phyloP scores from a whole-genome alignment of 1,140 invertebrate species.

The Pogonus chalceus region DNA sequence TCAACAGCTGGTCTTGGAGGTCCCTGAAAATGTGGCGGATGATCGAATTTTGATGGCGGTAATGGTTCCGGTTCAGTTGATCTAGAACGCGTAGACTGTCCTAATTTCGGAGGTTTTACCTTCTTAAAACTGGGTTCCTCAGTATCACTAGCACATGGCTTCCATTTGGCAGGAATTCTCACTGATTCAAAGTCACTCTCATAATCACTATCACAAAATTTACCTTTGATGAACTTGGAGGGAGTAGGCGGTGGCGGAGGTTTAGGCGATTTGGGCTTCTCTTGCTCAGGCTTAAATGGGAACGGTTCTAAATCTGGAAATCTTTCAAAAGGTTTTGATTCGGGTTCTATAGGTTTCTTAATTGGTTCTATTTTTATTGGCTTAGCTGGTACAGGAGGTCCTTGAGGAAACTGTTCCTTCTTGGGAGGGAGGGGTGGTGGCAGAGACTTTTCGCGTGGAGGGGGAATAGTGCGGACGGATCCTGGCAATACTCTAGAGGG shows the following conservation, averaged over 20 bases:
- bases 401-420: slow-evolving; percentile 33
- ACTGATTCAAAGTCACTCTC: slow-evolving; percentile 55
- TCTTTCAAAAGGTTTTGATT: slow-evolving; percentile 31
- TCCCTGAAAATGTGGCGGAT: slow-evolving; percentile 38
- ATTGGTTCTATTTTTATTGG: slow-evolving; percentile 25
- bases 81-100: slow-evolving; percentile 35
- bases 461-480: slow-evolving; percentile 40
- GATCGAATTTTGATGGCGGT: slow-evolving; percentile 49
- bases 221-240: slow-evolving; percentile 50
- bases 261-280: slow-evolving; percentile 31
- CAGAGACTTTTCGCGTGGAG: slow-evolving; percentile 27
- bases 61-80: slow-evolving; percentile 45
- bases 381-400: slow-evolving; percentile 36
- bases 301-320: slow-evolving; percentile 44
- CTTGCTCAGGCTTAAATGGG: slow-evolving; percentile 38
- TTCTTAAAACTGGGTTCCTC: slow-evolving; percentile 48
- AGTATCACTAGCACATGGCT: slow-evolving; percentile 53
- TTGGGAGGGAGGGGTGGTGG: slow-evolving; percentile 36
- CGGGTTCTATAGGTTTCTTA: slow-evolving; percentile 21
- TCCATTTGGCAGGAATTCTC: slow-evolving; percentile 46
- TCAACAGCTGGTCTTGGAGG: slow-evolving; percentile 38
- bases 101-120: slow-evolving; percentile 40
- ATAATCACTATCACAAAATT: slow-evolving; percentile 56
- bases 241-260: slow-evolving; percentile 44
- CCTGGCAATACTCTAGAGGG: slow-evolving; percentile 43